Evolutionary conservation across 1,140 invertebrate genomes (phyloP), one percentile per base, ranked within the genome.

Genomic region (Magallana ariakensis): DNA sequence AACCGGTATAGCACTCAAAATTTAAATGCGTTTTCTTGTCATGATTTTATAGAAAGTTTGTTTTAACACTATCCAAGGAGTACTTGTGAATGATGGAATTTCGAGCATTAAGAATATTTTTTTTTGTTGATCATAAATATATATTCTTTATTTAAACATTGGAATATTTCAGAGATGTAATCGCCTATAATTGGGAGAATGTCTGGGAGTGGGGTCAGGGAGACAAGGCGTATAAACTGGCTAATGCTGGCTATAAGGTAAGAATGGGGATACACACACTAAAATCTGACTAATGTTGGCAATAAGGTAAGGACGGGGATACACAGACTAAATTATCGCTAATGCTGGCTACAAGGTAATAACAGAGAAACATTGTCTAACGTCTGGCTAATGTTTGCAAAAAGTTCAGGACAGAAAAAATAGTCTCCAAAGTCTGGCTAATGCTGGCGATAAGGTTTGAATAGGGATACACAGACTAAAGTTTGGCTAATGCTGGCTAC

Each of bases 171-270:
- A 83, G 82, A 26, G 83, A 92, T 8, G 88, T 91, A 6, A 92
- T 88, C 46, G 86, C 75, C 54, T 90, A 88, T 85, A 88, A 90
- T 0, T 94, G 93, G 91, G 86, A 93, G 22, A 94, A 93, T 75
- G 89, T 93, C 7, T 94, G 93, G 93, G 93, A 94, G 60, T 92
- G 90, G 90, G 91, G 92, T 33, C 60, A 62, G 0, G 91, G 88
- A 15, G 88, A 90, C n/a, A 86, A 91, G 53, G 91, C 93, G 0
- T 93, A 93, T 85, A 88, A 87, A 13, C 85, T 93, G 13, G 93
- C 93, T 16, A 94, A 94, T 85, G 84, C 85, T 19, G 92, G 91
- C 6, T 94, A 92, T 84, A 92, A 93, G 87, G 93, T 94, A 89
- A 81, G 5, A 4, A 33, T 1, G 33, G 33, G 33, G 60, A 55